Evolutionary conservation across 1,140 invertebrate genomes (phyloP), one percentile per base, ranked within the genome.

Genomic region (Habropoda laboriosa): DNA sequence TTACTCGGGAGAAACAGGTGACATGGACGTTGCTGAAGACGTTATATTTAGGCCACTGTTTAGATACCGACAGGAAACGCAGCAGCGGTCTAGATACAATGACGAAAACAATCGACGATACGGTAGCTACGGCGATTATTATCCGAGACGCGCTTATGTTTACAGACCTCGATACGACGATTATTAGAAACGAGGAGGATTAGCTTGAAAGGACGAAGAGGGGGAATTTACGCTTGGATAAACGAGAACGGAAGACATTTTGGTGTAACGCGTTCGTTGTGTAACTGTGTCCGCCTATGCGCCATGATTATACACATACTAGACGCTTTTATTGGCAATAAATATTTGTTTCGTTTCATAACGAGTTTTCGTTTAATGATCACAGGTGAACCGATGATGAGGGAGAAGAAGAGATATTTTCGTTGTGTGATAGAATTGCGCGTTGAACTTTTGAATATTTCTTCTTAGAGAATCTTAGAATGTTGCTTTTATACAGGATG

Each of bases 21-120:
- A 92, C 61, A 90, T 93, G 92, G 90, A 91, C 16, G 88, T 89
- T 12, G 92, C 92, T 2, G 91, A 92, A 61, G 90, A 92, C 57
- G 92, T 92, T 10, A 87, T 92, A 27, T 93, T 93, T 70, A 87
- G 92, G 13, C 92, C 92, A 1, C 83, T 93, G 27, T 93, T 93
- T 45, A 89, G 87, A 66, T 91, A 91, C 47, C 89, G 91, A 8
- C 91, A 93, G 55, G 88, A 91, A 70, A 67, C 84, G 10, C 81
- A 83, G 13, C 64, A 80, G 4, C 82, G 80, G 16, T 84, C 88
- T 53, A 84, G 83, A 38, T 78, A 86, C 67, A 49, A 87, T 18
- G 79, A 82, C 5, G 10, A 58, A 6, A 67, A 0, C 35, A 76
- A 77, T n/a, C 55, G 77, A 58, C 81, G 78, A 47, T 74, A 81